Evolutionary conservation across 2,888 invertebrate species (phyloP), one percentile per base, ranked within the genome.

Genomic region (Ectemnius lituratus): DNA sequence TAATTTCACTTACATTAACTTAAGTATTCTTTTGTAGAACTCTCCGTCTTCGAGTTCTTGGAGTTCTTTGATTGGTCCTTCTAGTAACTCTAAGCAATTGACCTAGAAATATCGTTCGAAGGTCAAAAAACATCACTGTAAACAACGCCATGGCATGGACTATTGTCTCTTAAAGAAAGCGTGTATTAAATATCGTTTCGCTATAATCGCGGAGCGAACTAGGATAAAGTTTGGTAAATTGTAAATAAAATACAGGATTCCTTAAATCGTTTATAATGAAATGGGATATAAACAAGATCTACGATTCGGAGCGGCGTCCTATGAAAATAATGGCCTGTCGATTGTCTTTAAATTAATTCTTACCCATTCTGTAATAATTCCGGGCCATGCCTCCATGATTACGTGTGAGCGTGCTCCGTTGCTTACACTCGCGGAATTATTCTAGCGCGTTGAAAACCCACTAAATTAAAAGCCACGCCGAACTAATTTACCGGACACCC

Each of bases 41-140:
- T 62, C 69, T 47, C 81, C 83, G 75, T 87, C 82, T 18, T 83
- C 70, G 20, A 90, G 62, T 56, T 88, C 85, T 64, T 80, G 71
- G 11, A 86, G 52, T 20, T 75, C 73, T 49, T 67, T 76, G 45
- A 88, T 59, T 28, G 75, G 66, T 57, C 72, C 56, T 37, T 84
- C 80, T n/a, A 75, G 68, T 27, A 88, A 62, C 16, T 79, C 77
- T 64, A 89, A 92, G 84, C 93, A 93, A 80, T 93, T 92, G 75
- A 92, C 91, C 93, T 93, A 89, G 67, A 84, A 86, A 67, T n/a
- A 76, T 67, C 18, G 61, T 60, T 68, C 4, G 62, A 65, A 16
- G 56, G 59, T 23, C 18, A 27, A 0, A 45, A 37, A 52, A 52
- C 6, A 37, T 56, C 61, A 47, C 11, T 5, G 14, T 27, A 14